Base-by-base conservation (phyloP, 2,888 invertebrate genomes). In the Leptinotarsa peninsularis region DNA sequence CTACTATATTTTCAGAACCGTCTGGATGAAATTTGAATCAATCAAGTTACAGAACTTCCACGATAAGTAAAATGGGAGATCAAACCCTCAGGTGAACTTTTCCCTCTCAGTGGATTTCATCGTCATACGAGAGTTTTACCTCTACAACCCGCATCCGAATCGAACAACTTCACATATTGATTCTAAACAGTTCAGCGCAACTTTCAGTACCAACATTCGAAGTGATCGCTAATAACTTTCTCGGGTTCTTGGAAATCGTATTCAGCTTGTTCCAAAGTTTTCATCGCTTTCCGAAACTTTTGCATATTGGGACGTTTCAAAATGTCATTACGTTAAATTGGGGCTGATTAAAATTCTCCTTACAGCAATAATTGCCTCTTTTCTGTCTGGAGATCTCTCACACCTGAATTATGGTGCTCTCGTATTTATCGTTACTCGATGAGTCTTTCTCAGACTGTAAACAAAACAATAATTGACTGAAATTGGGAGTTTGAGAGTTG, bases 281-380 rank as follows among this genome's bases (percentile, higher is more conserved):
- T 56, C 54, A 43, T 27, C 56, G 56, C 56, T 56, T 18, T 18
- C 18, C 17, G 18, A 43, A 69, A 69, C 69, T 69, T 69, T 21
- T 56, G 56, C 69, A 69, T 69, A 54, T 69, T 68, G 68, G 27
- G 54, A 68, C 56, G 56, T 69, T 69, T 50, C n/a, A 43, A 33
- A 56, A 69, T 54, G 69, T 56, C 69, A 56, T 69, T 56, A 56
- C 69, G 15, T 56, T 69, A 69, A 69, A 56, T 69, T 69, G 52
- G 43, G 54, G 56, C 43, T 54, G 69, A 54, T 15, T 69, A 15
- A 56, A 56, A 43, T 52, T 69, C 43, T 43, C 54, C 43, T 43
- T 69, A n/a, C 13, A 63, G 63, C 63, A 63, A 33, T 63, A 63
- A 63, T 63, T 63, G 43, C 63, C 43, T 43, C 63, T 63, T 63